phyloP scores from a whole-genome alignment of 2,888 invertebrate species.

The Epicampocera succincta region DNA sequence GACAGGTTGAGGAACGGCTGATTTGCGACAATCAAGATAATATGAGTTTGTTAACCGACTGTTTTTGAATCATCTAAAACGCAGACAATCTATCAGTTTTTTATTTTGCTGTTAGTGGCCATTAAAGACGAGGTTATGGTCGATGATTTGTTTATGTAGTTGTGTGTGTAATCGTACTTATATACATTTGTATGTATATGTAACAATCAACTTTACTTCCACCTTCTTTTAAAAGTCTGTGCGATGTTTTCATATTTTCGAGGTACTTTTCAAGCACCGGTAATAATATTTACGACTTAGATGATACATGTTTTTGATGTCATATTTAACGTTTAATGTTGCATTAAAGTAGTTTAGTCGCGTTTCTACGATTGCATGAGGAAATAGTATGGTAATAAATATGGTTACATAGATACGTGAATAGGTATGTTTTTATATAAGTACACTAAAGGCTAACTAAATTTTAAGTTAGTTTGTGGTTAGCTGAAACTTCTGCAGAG shows the following conservation, averaged over 20 bases:
- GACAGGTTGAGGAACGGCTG: too few species aligned
- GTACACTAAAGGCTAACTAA: too few species aligned
- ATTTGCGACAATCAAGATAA: too few species aligned
- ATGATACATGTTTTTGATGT: constrained; percentile 45
- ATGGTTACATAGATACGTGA: too few species aligned
- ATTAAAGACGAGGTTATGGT: constrained; percentile 53
- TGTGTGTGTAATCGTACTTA: constrained; percentile 13
- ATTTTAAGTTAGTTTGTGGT: too few species aligned
- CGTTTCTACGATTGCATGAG: too few species aligned
- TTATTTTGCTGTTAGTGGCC: neutral
- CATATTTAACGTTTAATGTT: too few species aligned
- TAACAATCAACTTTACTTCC: constrained; percentile 9
- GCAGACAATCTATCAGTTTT: constrained; percentile 2
- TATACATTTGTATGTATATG: neutral
- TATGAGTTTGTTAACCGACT: constrained; percentile 14
- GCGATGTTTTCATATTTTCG: neutral
- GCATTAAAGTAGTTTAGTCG: too few species aligned
- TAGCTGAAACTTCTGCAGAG: too few species aligned
- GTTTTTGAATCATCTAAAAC: constrained; percentile 20
- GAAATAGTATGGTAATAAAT: too few species aligned
- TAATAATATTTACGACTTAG: constrained; percentile 18
- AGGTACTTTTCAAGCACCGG: neutral
- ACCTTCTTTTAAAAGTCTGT: neutral
- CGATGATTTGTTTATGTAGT: constrained; percentile 39
- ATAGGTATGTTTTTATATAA: too few species aligned